Evolutionary conservation across 2,797 vertebrate genomes (phyloP), one percentile per base, ranked within the genome.

Genomic region (Amniataba percoides): DNA sequence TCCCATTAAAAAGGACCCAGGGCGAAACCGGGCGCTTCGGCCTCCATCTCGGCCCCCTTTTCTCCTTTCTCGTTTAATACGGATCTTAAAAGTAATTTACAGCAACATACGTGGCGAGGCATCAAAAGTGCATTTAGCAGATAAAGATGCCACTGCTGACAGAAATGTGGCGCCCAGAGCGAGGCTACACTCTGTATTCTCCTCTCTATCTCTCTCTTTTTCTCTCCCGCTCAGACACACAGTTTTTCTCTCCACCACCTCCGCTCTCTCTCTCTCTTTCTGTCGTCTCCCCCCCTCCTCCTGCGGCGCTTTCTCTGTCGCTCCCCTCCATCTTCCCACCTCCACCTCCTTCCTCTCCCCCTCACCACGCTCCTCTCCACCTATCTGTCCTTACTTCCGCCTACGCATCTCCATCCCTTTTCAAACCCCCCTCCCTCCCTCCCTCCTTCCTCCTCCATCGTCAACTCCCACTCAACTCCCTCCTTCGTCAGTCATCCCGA

Each of bases 51-150:
- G 15, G 76, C 66, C 51, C 48, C 57, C 71, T 82, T 76, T 71
- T 69, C 70, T 71, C 66, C 70, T 68, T 81, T 83, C 61, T 83
- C 57, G 18, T 72, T 63, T 89, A 90, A 87, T 82, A 79, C 62
- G 71, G 73, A 56, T 80, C 78, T 89, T 93, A 93, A 93, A 93
- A 90, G 80, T 92, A 92, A 93, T 93, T 94, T 93, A 90, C 88
- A 74, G 88, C 82, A 87, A 84, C 92, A 91, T 93, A 92, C 85
- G 92, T 90, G 89, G 88, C 25, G 23, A 77, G 75, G 87, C 88
- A 93, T 94, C 91, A 93, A 90, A 94, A 94, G 91, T 91, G 90
- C 90, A 94, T 94, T 93, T 89, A 87, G 88, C 86, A 89, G 90
- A 93, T 91, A 91, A 94, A 93, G 88, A 92, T 90, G 90, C 84